Percentiles rank a stretch among this genome's conserved stretches.
Conservation (phyloP, 2,113 vertebrate species). For the Tragulus kanchil region DNA sequence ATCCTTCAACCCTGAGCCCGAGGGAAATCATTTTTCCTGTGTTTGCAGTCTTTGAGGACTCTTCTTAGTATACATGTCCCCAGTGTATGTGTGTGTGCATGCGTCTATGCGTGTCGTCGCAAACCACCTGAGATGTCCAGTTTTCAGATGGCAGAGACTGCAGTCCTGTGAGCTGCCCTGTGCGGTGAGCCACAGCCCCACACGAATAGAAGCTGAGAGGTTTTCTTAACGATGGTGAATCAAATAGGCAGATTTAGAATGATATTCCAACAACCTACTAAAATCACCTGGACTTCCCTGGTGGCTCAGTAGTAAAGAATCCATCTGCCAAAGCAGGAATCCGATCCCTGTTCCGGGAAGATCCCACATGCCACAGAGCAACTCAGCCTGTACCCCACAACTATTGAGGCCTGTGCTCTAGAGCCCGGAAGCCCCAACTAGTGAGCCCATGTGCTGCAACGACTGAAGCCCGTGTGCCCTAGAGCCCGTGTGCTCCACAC, state of each 20-base stretch:
- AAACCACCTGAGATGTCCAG: not conserved
- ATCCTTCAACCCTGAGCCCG: not conserved
- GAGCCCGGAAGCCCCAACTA: not conserved
- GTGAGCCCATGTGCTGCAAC: not conserved
- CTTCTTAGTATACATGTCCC: not conserved
- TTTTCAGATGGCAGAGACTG: not conserved
- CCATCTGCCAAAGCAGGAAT: not conserved
- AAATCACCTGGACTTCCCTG: not conserved
- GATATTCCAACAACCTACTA: not conserved
- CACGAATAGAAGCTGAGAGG: not conserved
- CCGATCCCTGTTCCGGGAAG: not conserved
- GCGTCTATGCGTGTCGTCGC: not conserved
- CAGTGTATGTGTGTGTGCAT: not conserved
- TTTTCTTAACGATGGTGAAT: not conserved
- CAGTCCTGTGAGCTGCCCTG: not conserved
- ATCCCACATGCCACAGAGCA: not conserved
- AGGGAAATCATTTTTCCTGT: not conserved
- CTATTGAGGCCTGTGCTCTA: not conserved
- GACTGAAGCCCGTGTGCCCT: not conserved
- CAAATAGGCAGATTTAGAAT: not conserved
- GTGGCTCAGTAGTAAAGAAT: not conserved
- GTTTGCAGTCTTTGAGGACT: not conserved
- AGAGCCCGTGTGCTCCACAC: not conserved
- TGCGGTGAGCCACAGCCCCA: not conserved
- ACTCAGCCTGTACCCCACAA: not conserved